phyloP scores from a whole-genome alignment of 1,140 invertebrate genomes.

The Bathynomus jamesi region DNA sequence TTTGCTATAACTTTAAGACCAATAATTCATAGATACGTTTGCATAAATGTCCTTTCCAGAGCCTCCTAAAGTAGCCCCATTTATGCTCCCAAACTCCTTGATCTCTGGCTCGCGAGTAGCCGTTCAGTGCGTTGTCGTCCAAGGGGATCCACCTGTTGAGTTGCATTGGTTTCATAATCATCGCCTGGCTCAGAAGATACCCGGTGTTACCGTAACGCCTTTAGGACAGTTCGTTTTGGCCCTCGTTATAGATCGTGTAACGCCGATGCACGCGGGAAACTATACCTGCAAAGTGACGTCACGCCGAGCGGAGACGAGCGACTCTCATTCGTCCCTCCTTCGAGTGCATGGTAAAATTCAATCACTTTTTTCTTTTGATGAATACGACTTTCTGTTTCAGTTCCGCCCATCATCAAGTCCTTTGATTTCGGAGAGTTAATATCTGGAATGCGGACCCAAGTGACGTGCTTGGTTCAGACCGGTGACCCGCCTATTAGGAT shows the following conservation, averaged over 20 bases:
- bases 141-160: constrained; percentile 85
- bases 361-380: background rate
- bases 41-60: too few relatives aligned
- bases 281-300: constrained; percentile 69
- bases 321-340: constrained; percentile 21
- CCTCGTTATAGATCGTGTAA: constrained; percentile 75
- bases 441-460: constrained; percentile 48
- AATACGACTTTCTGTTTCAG: too few relatives aligned
- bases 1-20: too few relatives aligned
- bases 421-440: constrained; percentile 44
- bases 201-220: constrained; percentile 53
- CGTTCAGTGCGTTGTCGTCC: constrained; percentile 79
- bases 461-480: constrained; percentile 87
- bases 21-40: too few relatives aligned
- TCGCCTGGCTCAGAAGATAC: constrained; percentile 47
- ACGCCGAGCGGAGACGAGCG: constrained; percentile 43
- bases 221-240: constrained; percentile 80
- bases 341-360: constrained; percentile 21
- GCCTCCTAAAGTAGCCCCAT: constrained; percentile 31
- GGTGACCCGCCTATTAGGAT: constrained; percentile 88
- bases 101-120: constrained; percentile 40
- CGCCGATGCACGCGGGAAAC: constrained; percentile 72
- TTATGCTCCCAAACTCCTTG: constrained; percentile 25
- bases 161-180: constrained; percentile 69
- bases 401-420: constrained; percentile 48